Evolutionary conservation across 35 echinoderm and acorn worm species (phyloP).

Genomic region (Stichopus chloronotus): DNA sequence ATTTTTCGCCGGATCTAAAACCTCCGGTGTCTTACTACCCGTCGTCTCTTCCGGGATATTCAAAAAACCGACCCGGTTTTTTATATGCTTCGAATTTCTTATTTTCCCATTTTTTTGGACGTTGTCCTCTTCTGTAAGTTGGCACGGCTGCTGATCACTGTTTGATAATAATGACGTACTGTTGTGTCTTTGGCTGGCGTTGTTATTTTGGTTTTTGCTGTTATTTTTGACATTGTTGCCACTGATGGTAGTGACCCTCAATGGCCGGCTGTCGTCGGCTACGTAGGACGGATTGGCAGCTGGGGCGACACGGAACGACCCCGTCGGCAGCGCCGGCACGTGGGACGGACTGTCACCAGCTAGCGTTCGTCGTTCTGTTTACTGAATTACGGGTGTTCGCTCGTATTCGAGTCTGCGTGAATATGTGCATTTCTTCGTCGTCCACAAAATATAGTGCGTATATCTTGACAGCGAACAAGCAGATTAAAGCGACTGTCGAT

Average conservation of each 20-base stretch:
- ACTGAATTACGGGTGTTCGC: conserved; percentile 79
- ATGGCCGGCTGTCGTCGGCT: neutral
- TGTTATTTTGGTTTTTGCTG: conserved; percentile 29
- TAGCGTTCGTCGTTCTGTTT: conserved; percentile 17
- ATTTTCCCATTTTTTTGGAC: neutral
- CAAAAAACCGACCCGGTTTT: conserved; percentile 6
- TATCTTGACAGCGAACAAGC: conserved; percentile 87
- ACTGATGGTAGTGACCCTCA: conserved; percentile 17
- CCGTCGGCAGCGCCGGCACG: neutral
- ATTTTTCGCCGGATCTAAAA: neutral
- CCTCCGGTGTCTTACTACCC: neutral
- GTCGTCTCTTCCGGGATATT: neutral
- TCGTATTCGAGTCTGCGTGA: conserved; percentile 80
- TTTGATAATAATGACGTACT: neutral
- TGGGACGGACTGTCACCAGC: conserved; percentile 50
- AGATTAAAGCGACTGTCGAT: conserved; percentile 85
- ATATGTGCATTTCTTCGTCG: conserved; percentile 87
- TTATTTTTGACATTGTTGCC: conserved; percentile 10
- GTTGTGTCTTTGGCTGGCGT: neutral
- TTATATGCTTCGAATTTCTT: neutral
- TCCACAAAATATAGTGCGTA: conserved; percentile 97
- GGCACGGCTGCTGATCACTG: neutral
- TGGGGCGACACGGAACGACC: conserved; percentile 17
- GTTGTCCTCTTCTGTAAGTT: neutral
- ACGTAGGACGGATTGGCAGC: conserved; percentile 55